Percentiles rank a stretch among this genome's conserved stretches.
Evolutionary conservation across 2,888 invertebrate genomes (phyloP).

Genomic region (Drosophila hawaiiensis): DNA sequence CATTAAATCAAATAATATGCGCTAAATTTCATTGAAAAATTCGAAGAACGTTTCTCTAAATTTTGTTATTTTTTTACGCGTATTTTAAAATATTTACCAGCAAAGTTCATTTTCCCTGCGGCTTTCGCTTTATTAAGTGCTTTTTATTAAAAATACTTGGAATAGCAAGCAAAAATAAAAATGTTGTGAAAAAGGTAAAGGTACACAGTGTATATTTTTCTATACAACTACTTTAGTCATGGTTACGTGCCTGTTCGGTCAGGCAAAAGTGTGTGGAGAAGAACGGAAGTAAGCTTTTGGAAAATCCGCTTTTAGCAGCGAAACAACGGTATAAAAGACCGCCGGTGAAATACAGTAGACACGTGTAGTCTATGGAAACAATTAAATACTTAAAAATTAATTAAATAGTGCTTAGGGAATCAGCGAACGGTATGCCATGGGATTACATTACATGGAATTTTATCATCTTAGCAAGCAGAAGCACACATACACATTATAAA

Average conservation of each 20-base stretch:
- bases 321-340: slow-evolving; percentile 9
- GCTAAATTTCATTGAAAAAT: not conserved
- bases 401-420: slow-evolving; percentile 30
- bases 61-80: not conserved
- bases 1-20: not conserved
- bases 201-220: slow-evolving; percentile 16
- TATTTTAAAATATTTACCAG: not conserved
- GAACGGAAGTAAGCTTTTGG: slow-evolving; percentile 12
- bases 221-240: slow-evolving; percentile 13
- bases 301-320: slow-evolving; percentile 42
- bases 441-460: slow-evolving; percentile 9
- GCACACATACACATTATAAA: not conserved
- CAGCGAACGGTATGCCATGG: not conserved
- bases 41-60: not conserved
- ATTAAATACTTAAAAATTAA: slow-evolving; percentile 29
- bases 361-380: slow-evolving; percentile 22
- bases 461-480: not conserved
- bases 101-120: not conserved
- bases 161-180: slow-evolving; percentile 2
- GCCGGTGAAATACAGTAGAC: not conserved
- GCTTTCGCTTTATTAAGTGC: slow-evolving; percentile 28
- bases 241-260: slow-evolving; percentile 20
- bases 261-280: slow-evolving; percentile 24
- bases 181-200: not conserved
- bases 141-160: slow-evolving; percentile 18